These are phyloP conservation scores for Drosophila saltans DNA, from an alignment of 1,140 invertebrate genomes.

Conservation along the genomic window DNA sequence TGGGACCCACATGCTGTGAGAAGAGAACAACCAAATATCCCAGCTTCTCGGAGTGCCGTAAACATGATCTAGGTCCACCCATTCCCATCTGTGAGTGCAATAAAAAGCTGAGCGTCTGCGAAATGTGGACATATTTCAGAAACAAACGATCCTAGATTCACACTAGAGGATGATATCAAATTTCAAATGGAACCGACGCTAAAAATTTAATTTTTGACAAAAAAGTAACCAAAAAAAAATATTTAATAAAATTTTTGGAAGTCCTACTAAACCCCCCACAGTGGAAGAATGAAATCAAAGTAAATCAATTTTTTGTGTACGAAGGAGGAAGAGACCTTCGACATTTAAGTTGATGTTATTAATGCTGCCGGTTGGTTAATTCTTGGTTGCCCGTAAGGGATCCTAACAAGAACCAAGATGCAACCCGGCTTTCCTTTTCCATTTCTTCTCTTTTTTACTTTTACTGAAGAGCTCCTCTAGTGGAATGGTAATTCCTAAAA, in stretches of 20 bases:
- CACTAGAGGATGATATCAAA: not conserved
- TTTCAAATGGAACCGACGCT: conserved; percentile 1
- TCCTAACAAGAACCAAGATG: not conserved
- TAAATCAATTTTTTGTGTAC: too few relatives aligned
- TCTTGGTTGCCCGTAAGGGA: conserved; percentile 26
- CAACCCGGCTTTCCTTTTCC: not conserved
- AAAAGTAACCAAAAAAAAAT: not conserved
- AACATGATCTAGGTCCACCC: conserved; percentile 8
- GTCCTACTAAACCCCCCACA: too few relatives aligned
- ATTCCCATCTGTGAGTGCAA: conserved; percentile 38
- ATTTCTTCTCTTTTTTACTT: not conserved
- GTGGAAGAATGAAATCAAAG: too few relatives aligned
- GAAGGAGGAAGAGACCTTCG: too few relatives aligned
- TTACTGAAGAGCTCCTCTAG: conserved; percentile 52
- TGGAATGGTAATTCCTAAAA: conserved; percentile 62
- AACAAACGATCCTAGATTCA: not conserved
- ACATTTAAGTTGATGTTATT: not conserved
- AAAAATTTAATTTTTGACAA: not conserved
- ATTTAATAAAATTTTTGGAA: not conserved
- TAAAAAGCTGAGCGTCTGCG: conserved; percentile 23
- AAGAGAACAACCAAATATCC: conserved; percentile 38
- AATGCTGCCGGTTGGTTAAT: conserved; percentile 49
- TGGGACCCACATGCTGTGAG: conserved; percentile 28
- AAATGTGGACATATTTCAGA: conserved; percentile 31
- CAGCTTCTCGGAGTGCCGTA: conserved; percentile 52